Base-by-base conservation (phyloP, 2,888 invertebrate species). In the Napeogenes inachia region DNA sequence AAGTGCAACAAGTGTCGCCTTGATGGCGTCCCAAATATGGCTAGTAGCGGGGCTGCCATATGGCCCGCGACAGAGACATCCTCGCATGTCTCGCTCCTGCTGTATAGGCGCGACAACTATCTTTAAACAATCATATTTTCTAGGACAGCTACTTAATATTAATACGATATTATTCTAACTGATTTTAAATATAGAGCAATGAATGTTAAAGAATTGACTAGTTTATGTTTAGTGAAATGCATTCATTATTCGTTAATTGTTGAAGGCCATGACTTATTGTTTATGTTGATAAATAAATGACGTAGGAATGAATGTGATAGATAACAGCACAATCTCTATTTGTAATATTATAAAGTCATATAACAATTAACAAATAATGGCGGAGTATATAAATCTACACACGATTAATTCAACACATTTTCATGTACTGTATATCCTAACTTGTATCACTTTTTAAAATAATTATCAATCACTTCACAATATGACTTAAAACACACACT, bases 1-100 rank as follows among this genome's bases (percentile, higher is more conserved):
- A 90, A 82, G 90, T 87, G 90, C 90, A 90, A 87, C 89, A 84
- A 88, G 88, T 89, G 85, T 89, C 81, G 88, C 90, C 90, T 90
- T 89, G 90, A 73, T 81, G 73, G 78, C 78, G 79, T 82, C 85
- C 89, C 89, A 81, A 85, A 89, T 90, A 89, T 80, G 90, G 90
- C 70, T 74, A 76, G 75, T 77, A 71, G 80, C 77, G 78, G 75
- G 75, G 82, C 83, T 80, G 84, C 90, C 90, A 89, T 90, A 89
- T 90, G 90, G 90, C 82, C 78, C 73, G 80, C 80, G 75, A 70
- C 73, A 81, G 81, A 86, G 73, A 84, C 86, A 88, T 87, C 87
- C 85, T 81, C 83, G 80, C 75, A 75, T 76, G 76, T 75, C 75
- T 77, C 71, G 74, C 71, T 75, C 73, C 78, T 78, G 77, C 75